Evolutionary conservation across 2,797 vertebrate genomes (phyloP).

Genomic region (Clarias fuscus): DNA sequence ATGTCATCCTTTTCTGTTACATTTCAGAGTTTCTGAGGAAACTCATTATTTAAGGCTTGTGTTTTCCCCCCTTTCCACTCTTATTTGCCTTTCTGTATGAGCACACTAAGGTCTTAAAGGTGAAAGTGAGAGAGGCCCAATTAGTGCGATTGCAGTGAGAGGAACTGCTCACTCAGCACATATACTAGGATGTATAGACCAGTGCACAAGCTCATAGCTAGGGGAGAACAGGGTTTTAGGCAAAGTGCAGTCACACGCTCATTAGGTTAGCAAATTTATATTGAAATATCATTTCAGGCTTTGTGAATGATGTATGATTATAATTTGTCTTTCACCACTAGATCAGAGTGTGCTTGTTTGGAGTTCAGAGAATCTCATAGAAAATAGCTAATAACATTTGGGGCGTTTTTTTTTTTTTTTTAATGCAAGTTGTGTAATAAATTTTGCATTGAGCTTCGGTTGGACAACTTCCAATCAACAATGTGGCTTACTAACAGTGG

Average conservation of each 20-base stretch:
- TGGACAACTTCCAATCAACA: neutral
- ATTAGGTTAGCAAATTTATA: constrained; percentile 43
- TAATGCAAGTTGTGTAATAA: neutral
- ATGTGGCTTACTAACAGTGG: neutral
- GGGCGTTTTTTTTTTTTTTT: neutral
- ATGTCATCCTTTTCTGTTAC: constrained; percentile 81
- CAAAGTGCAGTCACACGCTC: constrained; percentile 42
- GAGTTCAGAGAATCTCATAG: neutral
- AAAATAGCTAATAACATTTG: neutral
- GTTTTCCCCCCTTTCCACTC: constrained; percentile 72
- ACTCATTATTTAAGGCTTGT: constrained; percentile 80
- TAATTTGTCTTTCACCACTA: constrained; percentile 21
- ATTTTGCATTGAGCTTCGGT: neutral
- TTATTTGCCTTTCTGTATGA: constrained; percentile 80
- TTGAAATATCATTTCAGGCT: constrained; percentile 42
- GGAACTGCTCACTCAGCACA: constrained; percentile 76
- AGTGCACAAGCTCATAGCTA: constrained; percentile 50
- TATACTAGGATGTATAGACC: constrained; percentile 63
- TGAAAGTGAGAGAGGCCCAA: constrained; percentile 77
- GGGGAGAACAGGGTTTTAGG: constrained; percentile 50
- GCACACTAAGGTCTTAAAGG: constrained; percentile 76
- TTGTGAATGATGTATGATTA: constrained; percentile 25
- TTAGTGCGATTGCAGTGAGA: constrained; percentile 78
- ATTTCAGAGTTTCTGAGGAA: constrained; percentile 74
- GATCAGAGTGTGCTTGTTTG: constrained; percentile 17